A percentile compares a stretch with the other conserved stretches of the same genome.
Evolutionary conservation across 1,140 invertebrate genomes (phyloP).

Genomic region (Bombus terrestris): DNA sequence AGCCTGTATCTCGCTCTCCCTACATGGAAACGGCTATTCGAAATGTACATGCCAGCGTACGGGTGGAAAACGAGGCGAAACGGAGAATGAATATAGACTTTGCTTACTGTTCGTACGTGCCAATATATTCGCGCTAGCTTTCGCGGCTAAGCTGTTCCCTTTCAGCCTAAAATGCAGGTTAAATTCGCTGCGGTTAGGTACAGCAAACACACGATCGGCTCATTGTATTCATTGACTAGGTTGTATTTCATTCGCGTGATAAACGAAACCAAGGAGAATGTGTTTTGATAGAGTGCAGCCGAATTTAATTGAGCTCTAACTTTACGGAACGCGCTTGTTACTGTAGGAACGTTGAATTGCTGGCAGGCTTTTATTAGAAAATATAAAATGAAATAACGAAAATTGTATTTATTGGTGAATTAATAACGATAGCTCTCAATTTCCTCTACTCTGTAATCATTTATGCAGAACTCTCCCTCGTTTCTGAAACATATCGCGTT

Average conservation of each 20-base stretch:
- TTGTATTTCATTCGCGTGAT: neutral
- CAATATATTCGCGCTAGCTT: conserved; percentile 6
- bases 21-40: conserved; percentile 36
- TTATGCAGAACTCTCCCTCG: neutral
- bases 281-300: neutral
- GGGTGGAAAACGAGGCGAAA: conserved; percentile 36
- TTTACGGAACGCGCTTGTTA: neutral
- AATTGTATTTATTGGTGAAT: neutral
- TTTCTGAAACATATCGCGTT: neutral
- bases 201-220: neutral
- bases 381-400: neutral
- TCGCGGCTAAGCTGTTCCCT: neutral
- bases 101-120: conserved; percentile 35
- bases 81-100: conserved; percentile 50
- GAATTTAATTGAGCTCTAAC: neutral
- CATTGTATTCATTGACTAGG: neutral
- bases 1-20: conserved; percentile 29
- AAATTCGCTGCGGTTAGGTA: conserved; percentile 24
- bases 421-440: no score
- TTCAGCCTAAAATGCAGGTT: neutral
- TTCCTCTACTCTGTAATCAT: neutral
- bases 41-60: conserved; percentile 37
- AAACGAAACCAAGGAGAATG: neutral
- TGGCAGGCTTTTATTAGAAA: neutral
- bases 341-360: neutral